Evolutionary conservation across 2,888 invertebrate genomes (phyloP), one percentile per base, ranked within the genome.

Genomic region (Zaprionus obscuricornis): DNA sequence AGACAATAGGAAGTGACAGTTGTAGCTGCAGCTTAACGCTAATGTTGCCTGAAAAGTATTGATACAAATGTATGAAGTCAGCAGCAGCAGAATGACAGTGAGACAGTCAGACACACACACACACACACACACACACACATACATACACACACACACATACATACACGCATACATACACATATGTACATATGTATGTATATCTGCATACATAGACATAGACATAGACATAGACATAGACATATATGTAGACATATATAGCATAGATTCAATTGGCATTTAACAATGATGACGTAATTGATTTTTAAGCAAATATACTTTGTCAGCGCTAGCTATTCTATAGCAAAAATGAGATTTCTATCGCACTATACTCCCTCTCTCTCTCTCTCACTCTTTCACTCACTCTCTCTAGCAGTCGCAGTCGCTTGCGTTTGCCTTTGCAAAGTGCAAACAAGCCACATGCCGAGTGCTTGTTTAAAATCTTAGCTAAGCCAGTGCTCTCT

Each of bases 281-380:
- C 81, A 85, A 82, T 85, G 84, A 83, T 85, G 86, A 85, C 81
- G 77, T 82, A 82, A 82, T 82, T 82, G 81, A 84, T 85, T 82
- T 85, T 79, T 67, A 81, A 84, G 81, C 71, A 82, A 82, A 81
- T 67, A 81, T 68, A 68, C 63, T 79, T 74, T 69, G 63, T 57
- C 59, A 58, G 60, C 37, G 55, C 50, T 56, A 26, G 29, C 8
- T 24, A 24, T 50, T 20, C 34, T 16, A 17, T 24, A 45, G 37
- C 29, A 10, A 40, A 11, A 37, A 37, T n/a, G 3, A 50, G 49
- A 59, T 59, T 66, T 43, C 43, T 36, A n/a, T n/a, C n/a, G n/a
- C n/a, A n/a, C n/a, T n/a, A n/a, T n/a, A n/a, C n/a, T n/a, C n/a
- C n/a, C n/a, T n/a, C n/a, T n/a, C n/a, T n/a, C n/a, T n/a, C n/a